Evolutionary conservation across 1,140 invertebrate species (phyloP).

Genomic region (Triops cancriformis): DNA sequence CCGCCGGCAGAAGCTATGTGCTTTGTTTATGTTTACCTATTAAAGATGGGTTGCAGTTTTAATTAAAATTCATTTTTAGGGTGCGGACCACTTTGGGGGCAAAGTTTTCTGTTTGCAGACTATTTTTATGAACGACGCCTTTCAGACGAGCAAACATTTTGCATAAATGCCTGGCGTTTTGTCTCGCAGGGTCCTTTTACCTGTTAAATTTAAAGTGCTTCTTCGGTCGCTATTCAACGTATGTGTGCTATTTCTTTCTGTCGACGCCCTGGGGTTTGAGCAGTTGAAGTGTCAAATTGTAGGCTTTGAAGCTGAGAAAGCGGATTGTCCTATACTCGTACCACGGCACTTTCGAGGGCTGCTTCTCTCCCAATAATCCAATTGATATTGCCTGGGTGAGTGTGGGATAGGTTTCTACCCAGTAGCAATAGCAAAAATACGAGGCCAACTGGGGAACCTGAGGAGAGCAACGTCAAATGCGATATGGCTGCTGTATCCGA

Average conservation of each 20-base stretch:
- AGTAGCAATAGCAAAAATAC: background rate
- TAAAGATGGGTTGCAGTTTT: too few relatives aligned
- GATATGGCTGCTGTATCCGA: background rate
- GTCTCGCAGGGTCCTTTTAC: too few relatives aligned
- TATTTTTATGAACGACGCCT: too few relatives aligned
- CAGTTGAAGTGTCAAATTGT: background rate
- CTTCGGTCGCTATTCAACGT: background rate
- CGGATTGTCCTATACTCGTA: background rate
- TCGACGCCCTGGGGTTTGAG: background rate
- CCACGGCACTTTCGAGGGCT: background rate
- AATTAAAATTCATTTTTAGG: too few relatives aligned
- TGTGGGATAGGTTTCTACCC: background rate
- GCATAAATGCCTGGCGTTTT: too few relatives aligned
- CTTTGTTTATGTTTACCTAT: too few relatives aligned
- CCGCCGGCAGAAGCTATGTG: too few relatives aligned
- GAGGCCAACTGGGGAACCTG: background rate
- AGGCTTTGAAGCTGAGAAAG: background rate
- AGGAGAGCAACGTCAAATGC: background rate
- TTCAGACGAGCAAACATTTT: too few relatives aligned
- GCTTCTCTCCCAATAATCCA: background rate
- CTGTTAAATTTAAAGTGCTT: background rate
- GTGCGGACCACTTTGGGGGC: too few relatives aligned
- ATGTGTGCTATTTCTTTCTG: background rate
- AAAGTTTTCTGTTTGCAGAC: too few relatives aligned
- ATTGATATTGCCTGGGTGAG: background rate